Conservation (phyloP, 2,888 invertebrate genomes). For the Frankliniella intonsa region DNA sequence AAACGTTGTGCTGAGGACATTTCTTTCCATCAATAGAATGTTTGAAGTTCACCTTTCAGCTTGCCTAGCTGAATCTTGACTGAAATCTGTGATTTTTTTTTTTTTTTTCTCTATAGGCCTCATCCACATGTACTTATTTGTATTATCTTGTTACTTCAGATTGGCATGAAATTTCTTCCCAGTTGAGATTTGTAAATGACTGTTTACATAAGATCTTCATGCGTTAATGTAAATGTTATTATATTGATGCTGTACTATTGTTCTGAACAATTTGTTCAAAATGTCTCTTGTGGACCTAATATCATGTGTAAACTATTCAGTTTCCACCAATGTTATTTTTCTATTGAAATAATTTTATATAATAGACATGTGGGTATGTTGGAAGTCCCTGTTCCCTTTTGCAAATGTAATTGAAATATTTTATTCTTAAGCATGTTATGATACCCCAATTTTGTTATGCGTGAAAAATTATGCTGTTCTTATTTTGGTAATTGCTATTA, state of each 20-base stretch:
- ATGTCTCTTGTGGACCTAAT: not conserved
- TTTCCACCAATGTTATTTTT: conserved; percentile 9
- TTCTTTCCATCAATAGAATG: not conserved
- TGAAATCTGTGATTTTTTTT: conserved; percentile 12
- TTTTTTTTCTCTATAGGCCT: not conserved
- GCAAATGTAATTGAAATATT: not conserved
- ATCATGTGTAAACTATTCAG: not conserved
- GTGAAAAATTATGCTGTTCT: not conserved
- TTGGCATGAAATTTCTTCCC: no score
- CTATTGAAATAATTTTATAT: not conserved
- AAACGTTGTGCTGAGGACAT: not conserved
- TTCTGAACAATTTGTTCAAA: no score
- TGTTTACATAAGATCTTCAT: no score
- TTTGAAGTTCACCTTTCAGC: not conserved
- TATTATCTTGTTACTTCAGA: no score
- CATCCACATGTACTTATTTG: conserved; percentile 12
- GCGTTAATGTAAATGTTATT: no score
- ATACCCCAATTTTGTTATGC: not conserved
- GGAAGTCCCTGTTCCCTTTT: not conserved
- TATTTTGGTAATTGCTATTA: not conserved
- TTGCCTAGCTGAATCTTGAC: not conserved
- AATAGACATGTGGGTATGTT: not conserved
- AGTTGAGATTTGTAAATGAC: no score
- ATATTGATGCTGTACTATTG: not conserved
- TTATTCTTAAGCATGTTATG: not conserved